A percentile compares a stretch with the other conserved stretches of the same genome.
phyloP scores from a whole-genome alignment of 2,888 invertebrate genomes.

The Ametastegia equiseti region DNA sequence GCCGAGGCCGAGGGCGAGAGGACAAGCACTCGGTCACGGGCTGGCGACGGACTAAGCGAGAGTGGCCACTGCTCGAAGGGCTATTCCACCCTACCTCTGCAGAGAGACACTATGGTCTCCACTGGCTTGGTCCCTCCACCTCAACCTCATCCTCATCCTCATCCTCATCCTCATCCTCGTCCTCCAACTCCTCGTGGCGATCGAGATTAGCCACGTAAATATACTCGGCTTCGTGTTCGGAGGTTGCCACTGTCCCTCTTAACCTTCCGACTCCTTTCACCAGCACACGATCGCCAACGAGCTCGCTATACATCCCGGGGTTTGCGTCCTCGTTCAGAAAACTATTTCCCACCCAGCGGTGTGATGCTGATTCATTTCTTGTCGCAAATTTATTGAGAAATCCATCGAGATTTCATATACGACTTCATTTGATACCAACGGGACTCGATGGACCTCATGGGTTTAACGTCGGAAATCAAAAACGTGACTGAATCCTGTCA shows the following conservation, averaged over 20 bases:
- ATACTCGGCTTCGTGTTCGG: conserved; percentile 56
- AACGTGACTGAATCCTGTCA: too few relatives aligned
- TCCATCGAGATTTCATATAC: too few relatives aligned
- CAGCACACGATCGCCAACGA: neutral
- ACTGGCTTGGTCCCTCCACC: conserved; percentile 48
- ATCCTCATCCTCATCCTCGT: conserved; percentile 18
- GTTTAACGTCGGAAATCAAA: too few relatives aligned
- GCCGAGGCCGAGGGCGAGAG: conserved; percentile 20
- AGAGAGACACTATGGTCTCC: neutral
- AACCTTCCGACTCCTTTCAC: conserved; percentile 34
- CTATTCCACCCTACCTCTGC: conserved; percentile 53
- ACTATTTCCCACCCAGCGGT: too few relatives aligned
- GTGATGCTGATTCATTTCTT: too few relatives aligned
- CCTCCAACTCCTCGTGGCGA: conserved; percentile 58
- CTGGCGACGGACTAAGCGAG: conserved; percentile 56
- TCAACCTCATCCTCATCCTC: neutral
- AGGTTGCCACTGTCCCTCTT: conserved; percentile 23
- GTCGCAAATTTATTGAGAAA: too few relatives aligned
- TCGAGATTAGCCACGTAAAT: conserved; percentile 73
- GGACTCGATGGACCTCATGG: too few relatives aligned
- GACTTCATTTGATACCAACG: too few relatives aligned
- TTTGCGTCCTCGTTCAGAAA: too few relatives aligned
- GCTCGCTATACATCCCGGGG: neutral
- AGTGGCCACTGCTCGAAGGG: conserved; percentile 61
- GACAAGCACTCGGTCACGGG: conserved; percentile 65